These are phyloP conservation scores for Araneus ventricosus DNA, from an alignment of 1,140 invertebrate species.

Conservation along the genomic window DNA sequence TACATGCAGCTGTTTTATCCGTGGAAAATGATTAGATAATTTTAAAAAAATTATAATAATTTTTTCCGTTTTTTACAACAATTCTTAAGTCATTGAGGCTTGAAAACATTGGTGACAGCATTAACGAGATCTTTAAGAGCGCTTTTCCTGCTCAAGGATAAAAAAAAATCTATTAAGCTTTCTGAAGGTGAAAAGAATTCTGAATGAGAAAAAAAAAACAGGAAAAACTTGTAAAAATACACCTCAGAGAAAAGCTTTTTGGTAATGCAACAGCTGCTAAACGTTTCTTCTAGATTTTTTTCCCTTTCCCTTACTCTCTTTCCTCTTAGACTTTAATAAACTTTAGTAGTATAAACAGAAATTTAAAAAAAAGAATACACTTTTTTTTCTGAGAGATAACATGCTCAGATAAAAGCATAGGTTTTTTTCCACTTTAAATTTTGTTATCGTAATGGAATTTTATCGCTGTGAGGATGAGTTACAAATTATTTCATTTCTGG, in stretches of 20 bases:
- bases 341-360: slow-evolving; percentile 29
- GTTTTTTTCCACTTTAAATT: background rate
- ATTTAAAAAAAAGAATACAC: background rate
- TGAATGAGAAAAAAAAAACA: slow-evolving; percentile 26
- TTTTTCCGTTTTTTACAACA: background rate
- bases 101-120: slow-evolving; percentile 64
- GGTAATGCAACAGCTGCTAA: slow-evolving; percentile 63
- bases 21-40: slow-evolving; percentile 33
- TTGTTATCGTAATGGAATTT: slow-evolving; percentile 37
- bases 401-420: background rate
- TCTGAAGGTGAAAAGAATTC: background rate
- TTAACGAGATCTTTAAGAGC: slow-evolving; percentile 61
- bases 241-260: slow-evolving; percentile 49
- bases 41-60: background rate
- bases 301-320: background rate
- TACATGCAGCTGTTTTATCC: slow-evolving; percentile 47
- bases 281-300: slow-evolving; percentile 42
- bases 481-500: background rate
- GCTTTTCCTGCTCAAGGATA: background rate
- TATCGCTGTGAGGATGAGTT: background rate
- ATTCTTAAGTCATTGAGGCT: slow-evolving; percentile 62
- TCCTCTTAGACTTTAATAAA: background rate
- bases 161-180: slow-evolving; percentile 53
- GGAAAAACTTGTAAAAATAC: slow-evolving; percentile 62
- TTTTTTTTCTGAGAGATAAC: background rate